These are phyloP conservation scores for Diogma glabrata DNA, from an alignment of 2,888 invertebrate species.

Conservation along the genomic window DNA sequence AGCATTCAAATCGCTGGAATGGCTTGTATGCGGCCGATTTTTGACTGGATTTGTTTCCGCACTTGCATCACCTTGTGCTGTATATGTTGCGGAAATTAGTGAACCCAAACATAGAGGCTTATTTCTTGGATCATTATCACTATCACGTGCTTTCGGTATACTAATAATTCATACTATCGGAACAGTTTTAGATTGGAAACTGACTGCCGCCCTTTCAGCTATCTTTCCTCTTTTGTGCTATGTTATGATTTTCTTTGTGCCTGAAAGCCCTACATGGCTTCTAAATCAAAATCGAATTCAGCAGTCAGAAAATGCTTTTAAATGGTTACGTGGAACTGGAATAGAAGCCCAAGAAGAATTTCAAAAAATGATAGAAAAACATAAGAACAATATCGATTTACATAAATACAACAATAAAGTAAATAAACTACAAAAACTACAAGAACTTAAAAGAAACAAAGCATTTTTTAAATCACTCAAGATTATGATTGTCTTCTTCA, in stretches of 20 bases:
- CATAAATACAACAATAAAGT: too few relatives aligned
- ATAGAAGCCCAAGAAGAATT: slow-evolving; percentile 42
- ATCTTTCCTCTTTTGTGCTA: slow-evolving; percentile 41
- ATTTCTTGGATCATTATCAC: slow-evolving; percentile 43
- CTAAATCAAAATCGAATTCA: slow-evolving; percentile 41
- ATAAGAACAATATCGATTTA: slow-evolving; percentile 27
- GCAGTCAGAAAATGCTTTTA: slow-evolving; percentile 42
- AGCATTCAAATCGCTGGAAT: slow-evolving; percentile 38
- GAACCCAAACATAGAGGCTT: slow-evolving; percentile 48
- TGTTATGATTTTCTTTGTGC: slow-evolving; percentile 38
- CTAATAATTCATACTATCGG: slow-evolving; percentile 47
- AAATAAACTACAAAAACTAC: background rate
- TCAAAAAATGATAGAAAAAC: slow-evolving; percentile 38
- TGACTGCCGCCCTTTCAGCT: slow-evolving; percentile 44
- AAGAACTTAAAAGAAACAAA: slow-evolving; percentile 27
- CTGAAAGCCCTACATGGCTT: slow-evolving; percentile 54
- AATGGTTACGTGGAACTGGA: slow-evolving; percentile 43
- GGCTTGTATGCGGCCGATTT: slow-evolving; percentile 44
- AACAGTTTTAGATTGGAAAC: slow-evolving; percentile 48
- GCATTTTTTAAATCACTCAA: slow-evolving; percentile 41
- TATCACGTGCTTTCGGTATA: slow-evolving; percentile 47
- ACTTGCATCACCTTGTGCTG: slow-evolving; percentile 42
- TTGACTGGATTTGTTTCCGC: slow-evolving; percentile 46
- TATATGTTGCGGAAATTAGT: slow-evolving; percentile 48
- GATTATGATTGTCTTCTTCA: slow-evolving; percentile 48